phyloP scores from a whole-genome alignment of 2,888 invertebrate species.

The Chrysolina oricalcia region DNA sequence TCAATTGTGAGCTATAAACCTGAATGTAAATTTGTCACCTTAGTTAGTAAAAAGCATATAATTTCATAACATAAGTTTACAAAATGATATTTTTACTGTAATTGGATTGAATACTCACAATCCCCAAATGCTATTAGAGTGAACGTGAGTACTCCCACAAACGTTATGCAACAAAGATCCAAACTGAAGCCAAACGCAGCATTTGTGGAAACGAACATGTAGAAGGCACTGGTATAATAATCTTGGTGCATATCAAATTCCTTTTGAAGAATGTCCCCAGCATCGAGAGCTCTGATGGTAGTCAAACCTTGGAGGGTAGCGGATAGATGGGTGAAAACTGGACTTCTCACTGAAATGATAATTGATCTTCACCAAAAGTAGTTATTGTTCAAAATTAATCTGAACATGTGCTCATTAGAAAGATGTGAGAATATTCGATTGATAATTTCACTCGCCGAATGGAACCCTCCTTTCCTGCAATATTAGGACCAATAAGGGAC shows the following conservation, averaged over 20 bases:
- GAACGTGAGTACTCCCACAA: conserved; percentile 78
- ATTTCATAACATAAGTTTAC: no score
- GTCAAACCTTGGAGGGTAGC: conserved; percentile 89
- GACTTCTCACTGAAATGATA: conserved; percentile 82
- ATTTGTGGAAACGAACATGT: conserved; percentile 86
- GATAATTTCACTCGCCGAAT: no score
- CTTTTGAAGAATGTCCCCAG: conserved; percentile 80
- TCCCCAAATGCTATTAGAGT: conserved; percentile 74
- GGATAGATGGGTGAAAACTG: conserved; percentile 92
- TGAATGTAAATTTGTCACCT: no score
- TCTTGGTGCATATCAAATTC: conserved; percentile 87
- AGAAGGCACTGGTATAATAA: conserved; percentile 90
- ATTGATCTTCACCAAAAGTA: background rate
- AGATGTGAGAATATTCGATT: no score
- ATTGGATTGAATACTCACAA: conserved; percentile 55
- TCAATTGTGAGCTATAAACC: no score
- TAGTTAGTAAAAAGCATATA: no score
- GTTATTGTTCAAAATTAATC: no score
- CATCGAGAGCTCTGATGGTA: conserved; percentile 88
- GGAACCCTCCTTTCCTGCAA: no score
- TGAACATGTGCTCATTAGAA: no score
- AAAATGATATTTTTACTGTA: no score
- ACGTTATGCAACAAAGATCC: conserved; percentile 78
- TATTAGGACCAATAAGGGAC: no score
- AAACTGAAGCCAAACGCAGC: conserved; percentile 86